Evolutionary conservation across 2,797 vertebrate genomes (phyloP).

Genomic region (Galago senegalensis): DNA sequence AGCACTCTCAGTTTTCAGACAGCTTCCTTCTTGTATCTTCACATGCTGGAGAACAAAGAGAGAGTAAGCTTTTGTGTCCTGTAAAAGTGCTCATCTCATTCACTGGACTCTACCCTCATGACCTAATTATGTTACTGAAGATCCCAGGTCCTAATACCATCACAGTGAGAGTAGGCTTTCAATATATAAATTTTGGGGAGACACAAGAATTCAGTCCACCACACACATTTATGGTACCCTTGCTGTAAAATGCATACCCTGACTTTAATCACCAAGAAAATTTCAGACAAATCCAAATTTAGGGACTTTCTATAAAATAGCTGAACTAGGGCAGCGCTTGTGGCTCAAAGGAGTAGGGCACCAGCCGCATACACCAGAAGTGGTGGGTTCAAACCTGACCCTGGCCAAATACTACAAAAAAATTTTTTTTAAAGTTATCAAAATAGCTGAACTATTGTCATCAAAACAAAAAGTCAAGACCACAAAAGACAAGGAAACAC

Average conservation of each 20-base stretch:
- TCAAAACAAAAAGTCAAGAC: neutral
- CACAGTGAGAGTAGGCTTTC: neutral
- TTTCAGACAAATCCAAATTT: neutral
- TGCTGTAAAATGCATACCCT: neutral
- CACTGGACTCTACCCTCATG: neutral
- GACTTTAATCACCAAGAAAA: neutral
- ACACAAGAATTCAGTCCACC: neutral
- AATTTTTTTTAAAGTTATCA: neutral
- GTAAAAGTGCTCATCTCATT: neutral
- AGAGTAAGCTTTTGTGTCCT: neutral
- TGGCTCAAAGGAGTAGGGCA: too few relatives aligned
- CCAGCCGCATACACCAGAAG: too few relatives aligned
- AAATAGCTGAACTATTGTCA: neutral
- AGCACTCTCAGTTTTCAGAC: neutral
- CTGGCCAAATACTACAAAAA: too few relatives aligned
- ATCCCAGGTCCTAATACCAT: neutral
- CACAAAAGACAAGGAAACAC: neutral
- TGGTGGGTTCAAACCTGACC: too few relatives aligned
- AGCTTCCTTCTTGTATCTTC: neutral
- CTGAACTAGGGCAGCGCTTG: neutral
- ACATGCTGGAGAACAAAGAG: neutral
- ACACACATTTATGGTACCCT: neutral
- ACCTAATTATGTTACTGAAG: neutral
- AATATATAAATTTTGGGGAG: neutral
- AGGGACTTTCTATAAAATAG: slow-evolving; percentile 26